Base-by-base conservation (phyloP, 2,113 vertebrate genomes). In the Esox niger region DNA sequence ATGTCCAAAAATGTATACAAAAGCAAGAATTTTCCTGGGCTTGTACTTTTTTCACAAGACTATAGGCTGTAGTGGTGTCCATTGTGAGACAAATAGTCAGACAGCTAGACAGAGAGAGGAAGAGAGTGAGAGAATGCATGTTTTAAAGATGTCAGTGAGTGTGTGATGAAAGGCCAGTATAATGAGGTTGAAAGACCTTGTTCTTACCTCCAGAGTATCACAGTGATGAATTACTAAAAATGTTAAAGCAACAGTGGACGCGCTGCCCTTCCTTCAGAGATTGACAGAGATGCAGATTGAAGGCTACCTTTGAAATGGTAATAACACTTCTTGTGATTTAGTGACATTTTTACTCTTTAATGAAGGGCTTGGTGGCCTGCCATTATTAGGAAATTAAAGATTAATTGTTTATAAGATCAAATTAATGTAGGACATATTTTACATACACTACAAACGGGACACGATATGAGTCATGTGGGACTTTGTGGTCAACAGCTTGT, bases 161-260 rank as follows among this genome's bases (percentile, higher is more conserved):
- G 66, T 21, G 73, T 84, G 86, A 91, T 91, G 86, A 91, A 90
- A 90, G 88, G 65, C 4, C 4, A 0, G 61, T 33, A 79, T 90
- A 90, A 92, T 89, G 86, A 89, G 83, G 56, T 81, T 80, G 35
- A 86, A 88, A 88, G 84, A 84, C 83, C 86, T 85, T 62, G 82
- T 82, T 86, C 86, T 78, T 82, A 85, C 88, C 90, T 90, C 90
- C 82, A 82, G 88, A 88, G 89, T 70, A 80, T 80, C 76, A 84
- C 78, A 72, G 79, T 69, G 68, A 82, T 82, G 65, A 80, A 85
- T 83, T 78, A 83, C 75, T 74, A 55, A 79, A 66, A 78, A 49
- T 26, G 33, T 56, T 32, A 23, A 68, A 71, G 80, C 38, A 43
- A 6, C 66, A 23, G 58, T 65, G 81, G 76, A 81, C 35, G 70